These are phyloP conservation scores for Mesorhabditis spiculigera DNA, from an alignment of 2,888 invertebrate genomes.

Conservation along the genomic window DNA sequence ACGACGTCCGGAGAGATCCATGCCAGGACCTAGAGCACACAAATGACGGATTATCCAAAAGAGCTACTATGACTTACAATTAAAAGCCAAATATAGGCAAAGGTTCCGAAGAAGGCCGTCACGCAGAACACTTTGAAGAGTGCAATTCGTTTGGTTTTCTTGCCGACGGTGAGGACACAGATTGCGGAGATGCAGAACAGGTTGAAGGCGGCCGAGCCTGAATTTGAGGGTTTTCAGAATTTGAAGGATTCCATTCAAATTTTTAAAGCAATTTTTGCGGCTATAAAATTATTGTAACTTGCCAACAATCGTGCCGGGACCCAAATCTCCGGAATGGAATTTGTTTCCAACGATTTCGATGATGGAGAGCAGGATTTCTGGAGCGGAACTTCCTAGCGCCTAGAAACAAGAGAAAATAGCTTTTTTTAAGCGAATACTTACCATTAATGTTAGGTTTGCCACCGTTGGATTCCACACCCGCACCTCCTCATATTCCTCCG, in stretches of 20 bases:
- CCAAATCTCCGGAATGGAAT: slow-evolving; percentile 62
- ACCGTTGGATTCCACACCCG: slow-evolving; percentile 67
- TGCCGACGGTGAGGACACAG: slow-evolving; percentile 61
- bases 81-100: slow-evolving; percentile 68
- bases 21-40: slow-evolving; percentile 25
- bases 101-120: slow-evolving; percentile 61
- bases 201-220: slow-evolving; percentile 67
- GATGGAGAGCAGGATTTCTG: slow-evolving; percentile 65
- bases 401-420: background rate
- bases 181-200: slow-evolving; percentile 65
- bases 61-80: slow-evolving; percentile 44
- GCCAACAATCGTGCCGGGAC: slow-evolving; percentile 69
- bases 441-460: slow-evolving; percentile 66
- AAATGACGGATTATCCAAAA: slow-evolving; percentile 3
- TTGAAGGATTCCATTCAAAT: no score
- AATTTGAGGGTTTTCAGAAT: no score
- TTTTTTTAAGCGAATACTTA: slow-evolving; percentile 6
- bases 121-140: slow-evolving; percentile 60
- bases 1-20: slow-evolving; percentile 34
- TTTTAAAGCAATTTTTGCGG: no score
- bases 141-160: slow-evolving; percentile 32
- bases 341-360: slow-evolving; percentile 67
- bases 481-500: slow-evolving; percentile 67
- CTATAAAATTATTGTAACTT: no score
- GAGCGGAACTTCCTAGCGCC: slow-evolving; percentile 66